Conservation (phyloP, 1,140 invertebrate species). For the Drosophila ogumai region DNA sequence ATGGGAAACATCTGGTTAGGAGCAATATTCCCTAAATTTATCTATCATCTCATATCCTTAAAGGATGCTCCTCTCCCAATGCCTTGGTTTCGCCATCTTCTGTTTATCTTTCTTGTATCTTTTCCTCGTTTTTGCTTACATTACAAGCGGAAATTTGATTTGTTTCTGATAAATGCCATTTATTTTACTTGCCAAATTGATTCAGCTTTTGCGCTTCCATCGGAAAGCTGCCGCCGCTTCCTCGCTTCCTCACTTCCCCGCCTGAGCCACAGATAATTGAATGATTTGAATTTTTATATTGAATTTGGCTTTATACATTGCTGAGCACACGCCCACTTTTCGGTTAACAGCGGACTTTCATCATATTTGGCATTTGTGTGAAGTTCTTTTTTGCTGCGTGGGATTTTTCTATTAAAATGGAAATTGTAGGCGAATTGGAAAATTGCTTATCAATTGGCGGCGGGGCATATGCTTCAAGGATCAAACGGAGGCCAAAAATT, state of each 20-base stretch:
- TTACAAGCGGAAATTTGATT: conserved; percentile 80
- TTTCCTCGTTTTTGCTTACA: conserved; percentile 51
- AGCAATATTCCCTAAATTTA: conserved; percentile 15
- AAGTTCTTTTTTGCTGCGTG: conserved; percentile 56
- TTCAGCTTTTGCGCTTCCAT: conserved; percentile 63
- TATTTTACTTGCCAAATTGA: conserved; percentile 83
- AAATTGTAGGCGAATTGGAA: conserved; percentile 82
- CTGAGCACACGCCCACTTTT: conserved; percentile 45
- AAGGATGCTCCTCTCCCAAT: conserved; percentile 3
- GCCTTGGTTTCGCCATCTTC: conserved; percentile 7
- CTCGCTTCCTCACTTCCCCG: neutral
- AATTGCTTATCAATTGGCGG: conserved; percentile 79
- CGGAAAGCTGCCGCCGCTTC: neutral
- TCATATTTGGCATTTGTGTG: conserved; percentile 63
- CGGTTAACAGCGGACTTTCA: conserved; percentile 26
- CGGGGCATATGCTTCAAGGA: conserved; percentile 69
- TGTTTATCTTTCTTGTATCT: conserved; percentile 57
- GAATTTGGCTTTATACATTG: conserved; percentile 68
- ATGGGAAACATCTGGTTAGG: conserved; percentile 13
- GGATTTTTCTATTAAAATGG: conserved; percentile 80
- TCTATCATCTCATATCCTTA: conserved; percentile 9
- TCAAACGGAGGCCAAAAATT: conserved; percentile 63
- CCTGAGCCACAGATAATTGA: conserved; percentile 80
- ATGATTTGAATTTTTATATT: conserved; percentile 84
- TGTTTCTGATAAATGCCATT: conserved; percentile 80